Evolutionary conservation across 1,140 invertebrate species (phyloP).

Genomic region (Geopemphigus sp.): DNA sequence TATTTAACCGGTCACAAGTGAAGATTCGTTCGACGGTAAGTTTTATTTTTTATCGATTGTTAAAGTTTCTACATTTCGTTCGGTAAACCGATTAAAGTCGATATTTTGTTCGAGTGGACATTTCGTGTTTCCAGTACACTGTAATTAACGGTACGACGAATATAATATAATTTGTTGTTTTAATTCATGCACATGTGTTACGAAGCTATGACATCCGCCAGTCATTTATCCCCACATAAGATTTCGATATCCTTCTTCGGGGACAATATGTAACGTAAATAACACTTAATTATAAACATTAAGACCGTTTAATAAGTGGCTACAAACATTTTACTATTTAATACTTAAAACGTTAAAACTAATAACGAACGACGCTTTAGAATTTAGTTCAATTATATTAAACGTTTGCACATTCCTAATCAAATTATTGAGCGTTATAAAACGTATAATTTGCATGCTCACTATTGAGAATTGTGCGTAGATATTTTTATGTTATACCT

Average conservation of each 20-base stretch:
- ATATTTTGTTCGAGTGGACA: conserved; percentile 7
- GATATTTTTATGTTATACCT: neutral
- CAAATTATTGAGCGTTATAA: neutral
- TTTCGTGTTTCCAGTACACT: neutral
- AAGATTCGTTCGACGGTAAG: neutral
- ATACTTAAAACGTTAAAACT: neutral
- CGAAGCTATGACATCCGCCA: conserved; percentile 5
- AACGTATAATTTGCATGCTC: neutral
- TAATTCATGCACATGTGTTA: conserved; percentile 17
- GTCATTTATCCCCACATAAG: conserved; percentile 25
- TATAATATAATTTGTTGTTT: conserved; percentile 13
- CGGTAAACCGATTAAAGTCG: neutral
- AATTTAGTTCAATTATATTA: neutral
- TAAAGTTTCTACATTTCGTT: conserved; percentile 3
- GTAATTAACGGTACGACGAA: neutral
- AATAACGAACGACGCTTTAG: neutral
- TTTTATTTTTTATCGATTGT: neutral
- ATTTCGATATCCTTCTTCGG: neutral
- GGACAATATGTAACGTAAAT: conserved; percentile 10
- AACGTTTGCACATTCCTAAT: neutral
- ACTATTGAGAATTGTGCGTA: neutral
- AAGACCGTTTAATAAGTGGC: neutral
- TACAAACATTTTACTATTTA: neutral
- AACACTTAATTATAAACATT: conserved; percentile 12
- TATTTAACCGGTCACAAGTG: neutral